Conservation (phyloP, 2,888 invertebrate genomes). For the Amphimallon solstitiale region DNA sequence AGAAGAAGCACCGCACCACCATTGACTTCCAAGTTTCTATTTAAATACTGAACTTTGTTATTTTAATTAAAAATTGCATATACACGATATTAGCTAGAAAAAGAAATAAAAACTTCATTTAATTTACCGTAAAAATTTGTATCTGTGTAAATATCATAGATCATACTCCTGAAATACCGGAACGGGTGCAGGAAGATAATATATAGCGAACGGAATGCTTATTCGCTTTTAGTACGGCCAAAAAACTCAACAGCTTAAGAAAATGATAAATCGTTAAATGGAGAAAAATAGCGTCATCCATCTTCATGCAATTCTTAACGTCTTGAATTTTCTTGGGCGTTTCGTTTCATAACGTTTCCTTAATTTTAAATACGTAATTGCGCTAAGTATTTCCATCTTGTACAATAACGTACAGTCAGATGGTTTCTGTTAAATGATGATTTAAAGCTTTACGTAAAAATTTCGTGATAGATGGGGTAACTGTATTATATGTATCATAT, state of each 20-base stretch:
- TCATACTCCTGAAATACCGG: slow-evolving; percentile 3
- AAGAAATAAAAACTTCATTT: not conserved
- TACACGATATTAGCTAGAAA: too few species aligned
- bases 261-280: slow-evolving; percentile 33
- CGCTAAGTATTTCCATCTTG: not conserved
- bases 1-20: too few species aligned
- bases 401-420: not conserved
- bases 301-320: slow-evolving; percentile 17
- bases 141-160: slow-evolving; percentile 22
- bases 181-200: slow-evolving; percentile 9
- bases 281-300: slow-evolving; percentile 32
- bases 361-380: slow-evolving; percentile 30
- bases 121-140: slow-evolving; percentile 14
- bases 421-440: too few species aligned
- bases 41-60: too few species aligned
- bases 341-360: not conserved
- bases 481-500: too few species aligned
- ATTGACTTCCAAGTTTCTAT: too few species aligned
- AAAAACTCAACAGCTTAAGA: slow-evolving; percentile 35
- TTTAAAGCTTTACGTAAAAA: too few species aligned
- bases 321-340: slow-evolving; percentile 1
- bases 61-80: too few species aligned
- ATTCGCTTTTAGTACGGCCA: slow-evolving; percentile 20
- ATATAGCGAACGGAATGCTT: slow-evolving; percentile 20
- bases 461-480: too few species aligned